Conservation (phyloP, 2,113 vertebrate genomes). For the Pan troglodytes region NHGRI_mPanTro3-v2.1_pri NC_072417.2:58581001-58581500, state of each 20-base stretch:
- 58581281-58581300: constrained; percentile 99
- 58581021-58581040: not conserved
- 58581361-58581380: not conserved
- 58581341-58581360: not conserved
- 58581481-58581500: not conserved
- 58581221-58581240: constrained; percentile 99
- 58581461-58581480: not conserved
- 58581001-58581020: not conserved
- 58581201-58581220: constrained; percentile 99
- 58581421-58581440: not conserved
- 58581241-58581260: constrained; percentile 99
- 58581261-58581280: constrained; percentile 99
- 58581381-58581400: not conserved
- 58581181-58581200: constrained; percentile 94
- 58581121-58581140: not conserved
- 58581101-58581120: not conserved
- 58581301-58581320: constrained; percentile 99
- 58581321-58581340: constrained; percentile 67
- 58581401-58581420: not conserved
- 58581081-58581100: not conserved
- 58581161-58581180: constrained; percentile 35
- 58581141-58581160: not conserved
- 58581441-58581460: constrained; percentile 3
- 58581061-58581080: not conserved
- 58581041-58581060: not conserved